Conservation (phyloP, 2,888 invertebrate genomes). For the Thysanoteuthis rhombus region DNA sequence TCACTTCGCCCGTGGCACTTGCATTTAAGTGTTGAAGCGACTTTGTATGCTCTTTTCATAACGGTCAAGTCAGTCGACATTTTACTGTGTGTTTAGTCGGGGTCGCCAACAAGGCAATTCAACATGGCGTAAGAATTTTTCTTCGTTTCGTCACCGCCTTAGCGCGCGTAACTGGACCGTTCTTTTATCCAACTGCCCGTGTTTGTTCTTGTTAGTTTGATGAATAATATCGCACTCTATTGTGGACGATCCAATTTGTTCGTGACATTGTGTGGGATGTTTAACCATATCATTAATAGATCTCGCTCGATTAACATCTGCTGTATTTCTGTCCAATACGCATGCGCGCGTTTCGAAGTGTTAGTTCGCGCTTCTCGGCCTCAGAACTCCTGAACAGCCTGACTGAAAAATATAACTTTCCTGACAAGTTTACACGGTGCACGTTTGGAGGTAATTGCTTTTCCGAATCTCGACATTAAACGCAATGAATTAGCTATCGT, state of each 20-base stretch:
- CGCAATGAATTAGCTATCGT: no score
- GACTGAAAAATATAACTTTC: no score
- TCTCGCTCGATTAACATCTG: conserved; percentile 12
- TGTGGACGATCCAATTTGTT: background rate
- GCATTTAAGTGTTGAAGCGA: background rate
- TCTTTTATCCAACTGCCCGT: background rate
- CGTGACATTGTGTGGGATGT: background rate
- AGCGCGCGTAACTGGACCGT: background rate
- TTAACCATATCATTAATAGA: background rate
- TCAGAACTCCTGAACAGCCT: background rate
- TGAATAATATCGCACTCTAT: background rate
- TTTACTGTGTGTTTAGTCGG: background rate
- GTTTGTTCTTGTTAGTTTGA: background rate
- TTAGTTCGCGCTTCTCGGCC: background rate
- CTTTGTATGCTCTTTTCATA: background rate
- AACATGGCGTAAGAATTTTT: background rate
- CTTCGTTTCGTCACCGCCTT: background rate
- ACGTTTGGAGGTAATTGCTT: no score
- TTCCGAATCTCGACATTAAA: no score
- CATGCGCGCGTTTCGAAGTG: background rate
- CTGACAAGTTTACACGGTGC: no score
- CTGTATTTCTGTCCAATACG: background rate
- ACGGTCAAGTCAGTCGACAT: background rate
- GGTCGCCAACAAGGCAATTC: background rate
- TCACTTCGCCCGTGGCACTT: background rate